Percentiles rank a stretch among this genome's conserved stretches.
These are phyloP conservation scores for Papilio protenor DNA, from an alignment of 2,888 invertebrate species.

Conservation along the genomic window DNA sequence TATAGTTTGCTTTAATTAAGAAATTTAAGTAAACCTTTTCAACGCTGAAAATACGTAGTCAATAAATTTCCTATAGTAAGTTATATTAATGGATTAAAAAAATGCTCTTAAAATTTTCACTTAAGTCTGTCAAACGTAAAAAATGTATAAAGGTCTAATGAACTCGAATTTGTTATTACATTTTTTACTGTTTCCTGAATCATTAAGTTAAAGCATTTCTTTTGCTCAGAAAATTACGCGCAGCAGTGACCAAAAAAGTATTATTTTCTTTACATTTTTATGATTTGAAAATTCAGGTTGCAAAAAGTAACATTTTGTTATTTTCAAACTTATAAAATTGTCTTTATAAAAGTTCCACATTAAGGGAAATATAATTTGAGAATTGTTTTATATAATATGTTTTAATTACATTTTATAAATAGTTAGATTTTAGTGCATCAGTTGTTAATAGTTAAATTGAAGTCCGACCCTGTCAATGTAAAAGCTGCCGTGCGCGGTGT, in stretches of 20 bases:
- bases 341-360: too few species aligned
- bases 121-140: neutral
- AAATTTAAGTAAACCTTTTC: too few species aligned
- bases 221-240: conserved; percentile 19
- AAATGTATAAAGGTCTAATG: conserved; percentile 42
- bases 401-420: neutral
- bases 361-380: neutral
- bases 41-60: too few species aligned
- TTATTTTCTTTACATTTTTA: neutral
- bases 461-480: neutral
- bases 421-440: neutral
- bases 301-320: too few species aligned
- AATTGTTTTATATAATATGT: neutral
- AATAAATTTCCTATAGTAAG: neutral
- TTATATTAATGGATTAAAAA: neutral
- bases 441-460: neutral
- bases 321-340: too few species aligned
- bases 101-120: neutral
- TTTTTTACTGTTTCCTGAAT: conserved; percentile 18
- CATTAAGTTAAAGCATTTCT: conserved; percentile 26
- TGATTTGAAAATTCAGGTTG: neutral
- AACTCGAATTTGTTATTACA: conserved; percentile 18
- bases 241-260: conserved; percentile 17
- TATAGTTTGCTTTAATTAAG: too few species aligned
- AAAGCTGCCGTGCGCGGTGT: neutral